phyloP scores from a whole-genome alignment of 2,888 invertebrate genomes.

The Megalurothrips usitatus region DNA sequence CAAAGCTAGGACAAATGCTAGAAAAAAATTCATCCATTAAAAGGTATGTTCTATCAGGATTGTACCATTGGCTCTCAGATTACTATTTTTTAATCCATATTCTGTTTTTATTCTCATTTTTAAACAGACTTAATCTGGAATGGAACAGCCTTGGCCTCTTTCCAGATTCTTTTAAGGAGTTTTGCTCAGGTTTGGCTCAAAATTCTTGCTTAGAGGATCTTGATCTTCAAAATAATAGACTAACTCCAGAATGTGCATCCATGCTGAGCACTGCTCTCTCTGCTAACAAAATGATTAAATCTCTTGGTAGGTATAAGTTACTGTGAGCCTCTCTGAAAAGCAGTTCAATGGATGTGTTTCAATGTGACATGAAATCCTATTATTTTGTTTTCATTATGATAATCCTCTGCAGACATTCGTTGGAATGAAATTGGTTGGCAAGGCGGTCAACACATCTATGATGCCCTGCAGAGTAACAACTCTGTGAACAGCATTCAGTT shows the following conservation, averaged over 20 bases:
- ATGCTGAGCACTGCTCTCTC: conserved; percentile 11
- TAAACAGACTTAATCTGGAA: conserved; percentile 7
- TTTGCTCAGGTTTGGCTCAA: not conserved
- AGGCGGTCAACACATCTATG: conserved; percentile 5
- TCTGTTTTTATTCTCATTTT: not conserved
- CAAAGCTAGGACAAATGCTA: not conserved
- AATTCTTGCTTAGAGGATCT: not conserved
- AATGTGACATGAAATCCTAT: not conserved
- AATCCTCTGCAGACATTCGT: not conserved
- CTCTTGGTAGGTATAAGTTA: not conserved
- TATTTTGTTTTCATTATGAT: not conserved
- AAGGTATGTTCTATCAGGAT: not conserved
- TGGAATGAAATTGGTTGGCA: conserved; percentile 22
- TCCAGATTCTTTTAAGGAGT: not conserved
- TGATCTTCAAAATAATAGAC: not conserved
- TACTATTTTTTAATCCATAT: not conserved
- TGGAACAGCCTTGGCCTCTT: conserved; percentile 15
- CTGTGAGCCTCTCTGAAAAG: not conserved
- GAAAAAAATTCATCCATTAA: not conserved
- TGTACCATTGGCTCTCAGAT: no score
- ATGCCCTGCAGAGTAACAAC: not conserved
- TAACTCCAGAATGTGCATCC: not conserved
- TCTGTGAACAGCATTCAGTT: not conserved
- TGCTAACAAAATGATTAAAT: not conserved
- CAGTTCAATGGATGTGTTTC: no score